A percentile compares a stretch with the other conserved stretches of the same genome.
Evolutionary conservation across 1,140 invertebrate species (phyloP).

Genomic region (Tigriopus japonicus): DNA sequence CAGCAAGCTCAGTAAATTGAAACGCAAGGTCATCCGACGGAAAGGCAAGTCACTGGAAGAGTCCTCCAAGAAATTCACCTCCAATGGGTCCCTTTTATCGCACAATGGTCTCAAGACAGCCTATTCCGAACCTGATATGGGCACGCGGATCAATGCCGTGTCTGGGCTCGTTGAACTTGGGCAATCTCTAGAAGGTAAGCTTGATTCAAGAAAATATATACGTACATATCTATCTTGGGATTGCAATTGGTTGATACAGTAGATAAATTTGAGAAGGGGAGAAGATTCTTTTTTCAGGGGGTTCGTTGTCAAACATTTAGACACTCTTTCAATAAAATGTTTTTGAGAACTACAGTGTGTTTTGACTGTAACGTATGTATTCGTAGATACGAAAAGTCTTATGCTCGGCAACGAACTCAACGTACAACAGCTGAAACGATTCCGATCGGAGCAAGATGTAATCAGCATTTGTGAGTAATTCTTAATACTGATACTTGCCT

Average conservation of each 20-base stretch:
- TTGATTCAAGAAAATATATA: no score
- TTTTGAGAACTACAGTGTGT: no score
- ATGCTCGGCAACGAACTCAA: no score
- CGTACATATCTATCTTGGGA: no score
- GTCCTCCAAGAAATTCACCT: not conserved
- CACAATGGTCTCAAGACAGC: slow-evolving; percentile 3
- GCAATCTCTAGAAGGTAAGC: not conserved
- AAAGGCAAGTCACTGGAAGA: not conserved
- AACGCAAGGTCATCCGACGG: not conserved
- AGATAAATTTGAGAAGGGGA: no score
- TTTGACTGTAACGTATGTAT: no score
- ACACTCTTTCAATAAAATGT: no score
- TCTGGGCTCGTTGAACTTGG: no score
- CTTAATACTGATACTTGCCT: not conserved
- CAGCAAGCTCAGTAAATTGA: slow-evolving; percentile 7
- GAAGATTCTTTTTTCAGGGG: no score
- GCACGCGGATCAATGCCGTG: not conserved
- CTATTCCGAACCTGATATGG: slow-evolving; percentile 6
- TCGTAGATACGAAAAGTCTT: no score
- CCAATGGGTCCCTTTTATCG: slow-evolving; percentile 11
- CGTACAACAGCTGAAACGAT: not conserved
- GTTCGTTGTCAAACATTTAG: no score
- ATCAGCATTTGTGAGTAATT: not conserved
- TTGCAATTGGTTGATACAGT: no score
- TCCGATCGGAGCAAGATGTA: not conserved